Evolutionary conservation across 2,888 invertebrate species (phyloP), one percentile per base, ranked within the genome.

Genomic region (Ormyrus nitidulus): DNA sequence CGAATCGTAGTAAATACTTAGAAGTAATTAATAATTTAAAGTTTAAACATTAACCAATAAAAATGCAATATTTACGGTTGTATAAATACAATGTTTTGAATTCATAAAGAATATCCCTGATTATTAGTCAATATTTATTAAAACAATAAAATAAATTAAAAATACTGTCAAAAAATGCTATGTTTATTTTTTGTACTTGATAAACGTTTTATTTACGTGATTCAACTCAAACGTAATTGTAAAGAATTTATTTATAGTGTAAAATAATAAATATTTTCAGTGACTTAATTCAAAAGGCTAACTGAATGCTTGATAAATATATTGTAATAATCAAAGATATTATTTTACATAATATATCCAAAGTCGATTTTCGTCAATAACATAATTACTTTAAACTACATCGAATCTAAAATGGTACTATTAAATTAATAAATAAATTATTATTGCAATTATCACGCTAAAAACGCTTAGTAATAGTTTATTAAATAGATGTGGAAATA

Each of bases 1-100:
- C 44, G 72, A 81, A 75, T 71, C 62, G 77, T 49, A 56, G 46
- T 78, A 70, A 74, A 65, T 79, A 71, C 69, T 70, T 71, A 62
- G 19, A 72, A 69, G 62, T 79, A 73, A 59, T 80, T 46, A 75
- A 74, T 68, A 69, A 74, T 81, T 48, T 8, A 75, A 77, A 56
- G 58, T 11, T 65, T 56, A 70, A 81, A 81, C 74, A 71, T 71
- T 76, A 81, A 81, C 76, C 78, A 69, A 80, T 59, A 46, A 64
- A 77, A 34, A 34, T 34, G 34, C 34, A 34, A 34, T 34, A 34
- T 34, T 34, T 34, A 34, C 3, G 34, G 34, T 34, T 34, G 34
- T 34, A 34, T 34, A 34, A 34, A 34, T 34, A 34, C 34, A 34
- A 34, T 34, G 34, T 34, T 34, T 34, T 34, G 34, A 34, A 34